Base-by-base conservation (phyloP, 2,888 invertebrate genomes). In the Oscheius myriophilus region DNA sequence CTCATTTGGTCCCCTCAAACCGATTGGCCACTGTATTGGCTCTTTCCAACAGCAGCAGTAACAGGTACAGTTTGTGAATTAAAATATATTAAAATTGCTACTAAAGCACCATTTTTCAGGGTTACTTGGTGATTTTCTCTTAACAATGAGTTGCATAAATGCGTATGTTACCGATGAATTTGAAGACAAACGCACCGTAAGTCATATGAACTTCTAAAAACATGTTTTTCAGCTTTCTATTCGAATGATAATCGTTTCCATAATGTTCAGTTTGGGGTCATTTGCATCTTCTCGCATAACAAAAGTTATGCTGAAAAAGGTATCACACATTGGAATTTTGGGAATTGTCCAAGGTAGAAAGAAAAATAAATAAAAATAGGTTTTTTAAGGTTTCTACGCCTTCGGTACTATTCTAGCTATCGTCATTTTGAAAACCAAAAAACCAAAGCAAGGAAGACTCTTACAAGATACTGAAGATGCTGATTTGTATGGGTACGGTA, bases 91-190 rank as follows among this genome's bases (percentile, higher is more conserved):
- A 16, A 45, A 11, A 23, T 46, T 45, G 23, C 9, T 43, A 55
- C 21, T 18, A 39, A 39, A 33, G 4, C 14, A 49, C 3, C 49
- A 2, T 49, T 21, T 71, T 16, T 69, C 59, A 62, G 84, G 84
- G 14, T 26, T 84, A 9, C 62, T 82, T 9, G 84, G 84, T n/a
- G 82, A 82, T 54, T 84, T 81, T 45, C 54, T 76, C 11, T 55
- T 84, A 14, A 76, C 82, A n/a, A 84, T 84, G 80, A 82, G 79
- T 52, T 78, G 80, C 57, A 81, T 84, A 23, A 84, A 84, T 43
- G 81, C 84, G 16, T 84, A 80, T 41, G 72, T 84, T 23, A 77
- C 82, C 12, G 84, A 84, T 59, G 71, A 76, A 54, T 84, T 82
- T 51, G 76, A 75, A 12, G 74, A 81, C 63, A 84, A 84, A 66